A percentile compares a stretch with the other conserved stretches of the same genome.
Conservation (phyloP, 2,113 vertebrate species). For the Aptenodytes patagonicus region DNA sequence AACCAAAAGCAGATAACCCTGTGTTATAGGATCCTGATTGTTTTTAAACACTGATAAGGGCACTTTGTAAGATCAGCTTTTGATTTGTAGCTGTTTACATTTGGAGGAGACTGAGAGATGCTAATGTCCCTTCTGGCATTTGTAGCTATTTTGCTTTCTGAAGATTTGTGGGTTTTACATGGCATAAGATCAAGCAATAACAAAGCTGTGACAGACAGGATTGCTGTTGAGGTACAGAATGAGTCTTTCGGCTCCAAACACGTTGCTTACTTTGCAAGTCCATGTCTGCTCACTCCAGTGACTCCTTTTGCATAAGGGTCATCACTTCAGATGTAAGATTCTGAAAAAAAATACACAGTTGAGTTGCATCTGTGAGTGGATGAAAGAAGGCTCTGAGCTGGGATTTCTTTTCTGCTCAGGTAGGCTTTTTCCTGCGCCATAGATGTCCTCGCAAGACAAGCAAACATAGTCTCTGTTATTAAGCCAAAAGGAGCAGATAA, state of each 20-base stretch:
- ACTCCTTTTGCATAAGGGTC: neutral
- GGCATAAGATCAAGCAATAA: neutral
- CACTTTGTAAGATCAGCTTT: neutral
- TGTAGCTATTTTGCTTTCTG: constrained; percentile 15
- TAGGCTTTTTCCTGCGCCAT: neutral
- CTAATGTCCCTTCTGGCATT: constrained; percentile 10
- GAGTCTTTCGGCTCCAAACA: neutral
- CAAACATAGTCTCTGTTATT: neutral
- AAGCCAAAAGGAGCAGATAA: constrained; percentile 35
- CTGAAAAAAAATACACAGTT: neutral
- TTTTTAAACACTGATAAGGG: constrained; percentile 12
- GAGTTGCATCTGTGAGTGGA: neutral
- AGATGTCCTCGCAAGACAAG: neutral
- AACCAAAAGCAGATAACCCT: neutral
- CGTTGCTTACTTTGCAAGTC: neutral
- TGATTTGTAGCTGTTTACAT: constrained; percentile 32
- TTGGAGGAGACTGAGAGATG: neutral
- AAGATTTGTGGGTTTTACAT: constrained; percentile 29
- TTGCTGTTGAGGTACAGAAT: neutral
- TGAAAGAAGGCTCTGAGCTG: neutral
- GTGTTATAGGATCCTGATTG: neutral
- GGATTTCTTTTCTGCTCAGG: constrained; percentile 23
- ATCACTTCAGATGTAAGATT: neutral
- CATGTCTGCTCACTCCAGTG: neutral
- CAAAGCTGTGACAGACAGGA: neutral